phyloP scores from a whole-genome alignment of 1,140 invertebrate species.

The Drepana arcuata region DNA sequence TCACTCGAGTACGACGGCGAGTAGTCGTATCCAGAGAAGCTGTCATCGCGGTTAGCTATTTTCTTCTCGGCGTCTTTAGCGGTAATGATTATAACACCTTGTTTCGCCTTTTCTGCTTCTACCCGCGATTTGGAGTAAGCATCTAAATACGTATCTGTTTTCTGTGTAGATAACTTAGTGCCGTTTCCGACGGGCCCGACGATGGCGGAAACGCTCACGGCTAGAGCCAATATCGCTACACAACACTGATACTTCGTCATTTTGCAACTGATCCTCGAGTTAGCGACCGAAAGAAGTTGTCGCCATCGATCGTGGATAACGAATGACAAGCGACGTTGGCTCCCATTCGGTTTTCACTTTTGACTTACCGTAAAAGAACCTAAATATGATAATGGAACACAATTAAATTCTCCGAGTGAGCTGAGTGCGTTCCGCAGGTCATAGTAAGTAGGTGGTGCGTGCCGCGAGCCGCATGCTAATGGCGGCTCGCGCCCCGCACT shows the following conservation, averaged over 20 bases:
- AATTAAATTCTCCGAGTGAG: conserved; percentile 69
- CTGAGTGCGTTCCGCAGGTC: conserved; percentile 61
- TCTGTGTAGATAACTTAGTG: conserved; percentile 33
- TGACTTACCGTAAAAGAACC: conserved; percentile 69
- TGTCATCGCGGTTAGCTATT: conserved; percentile 57
- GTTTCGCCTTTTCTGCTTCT: conserved; percentile 59
- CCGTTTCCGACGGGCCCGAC: conserved; percentile 39
- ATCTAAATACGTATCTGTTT: conserved; percentile 56
- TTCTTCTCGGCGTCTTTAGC: conserved; percentile 61
- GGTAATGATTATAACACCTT: conserved; percentile 59
- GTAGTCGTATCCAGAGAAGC: conserved; percentile 54
- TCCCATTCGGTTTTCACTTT: conserved; percentile 68
- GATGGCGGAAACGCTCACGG: conserved; percentile 42
- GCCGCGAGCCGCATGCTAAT: conserved; percentile 50
- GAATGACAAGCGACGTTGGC: conserved; percentile 50
- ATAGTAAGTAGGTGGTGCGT: conserved; percentile 55
- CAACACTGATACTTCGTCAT: conserved; percentile 34
- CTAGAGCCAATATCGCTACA: conserved; percentile 28
- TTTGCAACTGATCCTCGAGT: conserved; percentile 30
- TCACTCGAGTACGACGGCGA: conserved; percentile 35
- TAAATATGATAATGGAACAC: conserved; percentile 71
- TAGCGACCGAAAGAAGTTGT: conserved; percentile 48
- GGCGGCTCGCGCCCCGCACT: conserved; percentile 12
- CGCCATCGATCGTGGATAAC: conserved; percentile 58
- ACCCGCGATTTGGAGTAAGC: conserved; percentile 58